Percentiles rank a stretch among this genome's conserved stretches.
These are phyloP conservation scores for Stigmatopora nigra DNA, from an alignment of 2,113 vertebrate genomes.

Conservation along the genomic window DNA sequence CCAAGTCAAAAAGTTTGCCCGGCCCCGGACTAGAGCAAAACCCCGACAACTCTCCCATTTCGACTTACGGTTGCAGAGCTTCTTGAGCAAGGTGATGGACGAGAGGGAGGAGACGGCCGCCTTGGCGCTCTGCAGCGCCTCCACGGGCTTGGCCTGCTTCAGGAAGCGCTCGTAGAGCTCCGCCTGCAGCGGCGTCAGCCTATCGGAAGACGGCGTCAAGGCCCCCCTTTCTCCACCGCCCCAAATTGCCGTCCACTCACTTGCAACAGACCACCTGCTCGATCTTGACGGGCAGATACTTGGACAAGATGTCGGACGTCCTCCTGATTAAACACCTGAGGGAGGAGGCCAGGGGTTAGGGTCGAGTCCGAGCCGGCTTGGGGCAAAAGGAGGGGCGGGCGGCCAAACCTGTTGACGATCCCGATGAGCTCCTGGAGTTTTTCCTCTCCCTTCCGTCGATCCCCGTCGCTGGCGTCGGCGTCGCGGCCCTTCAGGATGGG, in stretches of 20 bases:
- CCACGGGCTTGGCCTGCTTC: constrained; percentile 82
- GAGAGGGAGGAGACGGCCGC: constrained; percentile 92
- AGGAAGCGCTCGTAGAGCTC: constrained; percentile 87
- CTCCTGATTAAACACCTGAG: constrained; percentile 89
- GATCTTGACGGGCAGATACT: constrained; percentile 96
- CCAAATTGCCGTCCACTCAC: constrained; percentile 53
- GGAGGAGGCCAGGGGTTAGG: too few species aligned
- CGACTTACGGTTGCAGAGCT: constrained; percentile 97
- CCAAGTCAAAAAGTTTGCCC: too few species aligned
- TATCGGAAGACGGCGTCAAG: constrained; percentile 43
- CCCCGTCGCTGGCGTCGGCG: constrained; percentile 81
- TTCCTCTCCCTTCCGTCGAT: constrained; percentile 80
- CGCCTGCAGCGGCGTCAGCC: constrained; percentile 82
- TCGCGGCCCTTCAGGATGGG: constrained; percentile 92
- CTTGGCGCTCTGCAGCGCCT: constrained; percentile 78
- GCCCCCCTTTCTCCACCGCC: neutral
- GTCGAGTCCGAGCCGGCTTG: too few species aligned
- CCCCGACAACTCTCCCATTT: too few species aligned
- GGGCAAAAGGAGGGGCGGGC: too few species aligned
- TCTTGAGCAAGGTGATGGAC: constrained; percentile 93
- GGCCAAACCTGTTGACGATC: constrained; percentile 83
- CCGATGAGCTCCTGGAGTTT: constrained; percentile 87
- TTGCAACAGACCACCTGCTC: constrained; percentile 97
- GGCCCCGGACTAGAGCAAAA: too few species aligned
- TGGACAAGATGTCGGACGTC: constrained; percentile 94